A percentile compares a stretch with the other conserved stretches of the same genome.
Evolutionary conservation across 2,888 invertebrate genomes (phyloP).

Genomic region (Heliconius erato): DNA sequence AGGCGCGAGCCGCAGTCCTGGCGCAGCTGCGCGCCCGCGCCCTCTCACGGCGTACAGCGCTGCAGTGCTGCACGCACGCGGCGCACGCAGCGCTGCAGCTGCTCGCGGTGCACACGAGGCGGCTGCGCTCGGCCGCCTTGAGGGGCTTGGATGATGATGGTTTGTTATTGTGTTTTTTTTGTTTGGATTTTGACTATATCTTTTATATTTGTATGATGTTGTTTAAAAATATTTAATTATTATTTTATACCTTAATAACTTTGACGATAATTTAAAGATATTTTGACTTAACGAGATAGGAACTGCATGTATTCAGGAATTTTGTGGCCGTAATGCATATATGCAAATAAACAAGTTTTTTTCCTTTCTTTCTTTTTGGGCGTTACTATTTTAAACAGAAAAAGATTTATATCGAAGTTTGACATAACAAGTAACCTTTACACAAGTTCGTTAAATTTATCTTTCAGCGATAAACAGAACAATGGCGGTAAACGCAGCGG

Average conservation of each 20-base stretch:
- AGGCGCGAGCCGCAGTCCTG: constrained; percentile 61
- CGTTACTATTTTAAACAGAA: too few relatives aligned
- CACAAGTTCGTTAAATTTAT: not conserved
- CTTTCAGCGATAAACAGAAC: not conserved
- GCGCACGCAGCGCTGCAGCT: constrained; percentile 90
- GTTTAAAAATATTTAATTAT: not conserved
- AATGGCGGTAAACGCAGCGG: constrained; percentile 51
- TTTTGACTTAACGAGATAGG: too few relatives aligned
- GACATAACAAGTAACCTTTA: too few relatives aligned
- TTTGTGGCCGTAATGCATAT: too few relatives aligned
- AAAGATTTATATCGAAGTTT: too few relatives aligned
- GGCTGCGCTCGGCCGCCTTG: constrained; percentile 88
- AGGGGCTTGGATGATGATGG: constrained; percentile 49
- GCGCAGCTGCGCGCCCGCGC: constrained; percentile 57
- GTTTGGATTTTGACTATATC: not conserved
- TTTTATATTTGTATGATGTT: not conserved
- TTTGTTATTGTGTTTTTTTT: not conserved
- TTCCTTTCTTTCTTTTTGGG: too few relatives aligned
- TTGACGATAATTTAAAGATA: too few relatives aligned
- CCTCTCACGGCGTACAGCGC: constrained; percentile 77
- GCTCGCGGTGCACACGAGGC: constrained; percentile 91
- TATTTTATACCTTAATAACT: too few relatives aligned
- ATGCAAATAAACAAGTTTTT: too few relatives aligned
- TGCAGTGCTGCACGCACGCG: constrained; percentile 87
- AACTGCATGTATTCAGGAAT: too few relatives aligned